phyloP scores from a whole-genome alignment of 2,797 vertebrate genomes.

The Phrynocephalus vlangalii region DNA sequence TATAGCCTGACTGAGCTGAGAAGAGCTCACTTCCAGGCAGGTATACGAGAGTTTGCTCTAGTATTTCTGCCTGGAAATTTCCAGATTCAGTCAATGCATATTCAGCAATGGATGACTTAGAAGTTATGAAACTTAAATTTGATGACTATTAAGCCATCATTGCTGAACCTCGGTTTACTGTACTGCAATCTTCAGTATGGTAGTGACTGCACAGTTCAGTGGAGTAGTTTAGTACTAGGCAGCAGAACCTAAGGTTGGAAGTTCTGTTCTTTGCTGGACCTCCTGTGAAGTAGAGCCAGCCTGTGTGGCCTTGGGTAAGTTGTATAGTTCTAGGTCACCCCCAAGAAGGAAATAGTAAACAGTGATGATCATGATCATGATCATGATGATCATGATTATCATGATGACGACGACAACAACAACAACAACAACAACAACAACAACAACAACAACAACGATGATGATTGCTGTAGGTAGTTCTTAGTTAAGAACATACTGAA shows the following conservation, averaged over 20 bases:
- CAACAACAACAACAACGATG: too few relatives aligned
- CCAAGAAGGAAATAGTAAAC: too few relatives aligned
- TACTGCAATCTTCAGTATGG: not conserved
- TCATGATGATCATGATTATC: too few relatives aligned
- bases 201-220: not conserved
- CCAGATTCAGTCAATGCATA: not conserved
- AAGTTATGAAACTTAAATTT: not conserved
- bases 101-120: not conserved
- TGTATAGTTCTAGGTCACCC: too few relatives aligned
- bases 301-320: too few relatives aligned
- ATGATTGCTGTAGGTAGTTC: not conserved
- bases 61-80: constrained; percentile 9
- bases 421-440: too few relatives aligned
- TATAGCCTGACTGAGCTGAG: not conserved
- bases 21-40: not conserved
- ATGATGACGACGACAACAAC: too few relatives aligned
- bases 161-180: not conserved
- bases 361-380: too few relatives aligned
- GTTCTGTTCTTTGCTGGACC: too few relatives aligned
- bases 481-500: constrained; percentile 4
- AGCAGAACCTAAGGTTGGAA: too few relatives aligned
- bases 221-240: too few relatives aligned
- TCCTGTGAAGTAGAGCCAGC: too few relatives aligned
- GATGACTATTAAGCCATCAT: not conserved
- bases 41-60: not conserved